A percentile compares a stretch with the other conserved stretches of the same genome.
These are phyloP conservation scores for Pterocles gutturalis DNA, from an alignment of 2,113 vertebrate species.

Conservation along the genomic window DNA sequence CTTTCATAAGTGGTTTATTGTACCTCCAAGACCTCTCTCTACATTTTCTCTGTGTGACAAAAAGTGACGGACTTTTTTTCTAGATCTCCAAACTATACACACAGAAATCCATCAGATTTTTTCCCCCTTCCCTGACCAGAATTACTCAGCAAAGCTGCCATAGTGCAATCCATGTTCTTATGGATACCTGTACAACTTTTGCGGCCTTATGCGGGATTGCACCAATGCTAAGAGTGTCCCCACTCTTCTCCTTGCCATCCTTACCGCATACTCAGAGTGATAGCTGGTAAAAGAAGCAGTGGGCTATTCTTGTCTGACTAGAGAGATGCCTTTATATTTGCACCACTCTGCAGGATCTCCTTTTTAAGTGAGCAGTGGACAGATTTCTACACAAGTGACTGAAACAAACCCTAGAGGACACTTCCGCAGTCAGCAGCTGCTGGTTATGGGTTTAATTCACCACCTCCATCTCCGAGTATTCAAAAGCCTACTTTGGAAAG, in stretches of 20 bases:
- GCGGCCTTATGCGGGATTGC: background rate
- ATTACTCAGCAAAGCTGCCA: background rate
- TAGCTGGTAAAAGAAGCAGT: background rate
- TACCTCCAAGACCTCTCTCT: background rate
- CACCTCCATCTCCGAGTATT: background rate
- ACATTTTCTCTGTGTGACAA: background rate
- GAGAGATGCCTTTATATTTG: background rate
- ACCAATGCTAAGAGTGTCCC: background rate
- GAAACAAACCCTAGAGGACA: background rate
- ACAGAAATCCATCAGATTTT: background rate
- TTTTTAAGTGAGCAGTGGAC: background rate
- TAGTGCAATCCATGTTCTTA: background rate
- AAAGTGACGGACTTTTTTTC: background rate
- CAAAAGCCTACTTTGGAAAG: background rate
- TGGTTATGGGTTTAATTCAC: background rate
- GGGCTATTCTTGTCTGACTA: background rate
- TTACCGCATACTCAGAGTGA: background rate
- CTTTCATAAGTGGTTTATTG: background rate
- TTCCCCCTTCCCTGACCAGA: background rate
- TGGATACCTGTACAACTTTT: fast-evolving
- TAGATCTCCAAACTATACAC: background rate
- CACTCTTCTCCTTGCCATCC: background rate
- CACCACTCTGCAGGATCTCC: background rate
- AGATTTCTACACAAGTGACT: background rate
- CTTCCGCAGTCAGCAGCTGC: background rate